Evolutionary conservation across 2,888 invertebrate species (phyloP), one percentile per base, ranked within the genome.

Genomic region (Pyrochroa serraticornis): DNA sequence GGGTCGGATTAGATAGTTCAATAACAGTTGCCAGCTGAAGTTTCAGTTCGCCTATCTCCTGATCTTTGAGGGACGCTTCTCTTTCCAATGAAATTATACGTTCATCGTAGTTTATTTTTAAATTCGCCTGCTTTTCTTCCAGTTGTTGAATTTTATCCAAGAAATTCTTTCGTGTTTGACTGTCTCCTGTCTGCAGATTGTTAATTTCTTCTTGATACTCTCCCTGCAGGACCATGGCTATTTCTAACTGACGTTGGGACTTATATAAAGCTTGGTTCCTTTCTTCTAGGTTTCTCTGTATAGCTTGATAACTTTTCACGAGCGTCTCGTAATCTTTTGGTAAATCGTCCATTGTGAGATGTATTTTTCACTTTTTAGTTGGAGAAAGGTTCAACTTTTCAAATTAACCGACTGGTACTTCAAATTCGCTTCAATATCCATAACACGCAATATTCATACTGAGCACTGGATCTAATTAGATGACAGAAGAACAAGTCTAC

Each of bases 211-310:
- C 63, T 61, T 61, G 63, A 14, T 66, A 71, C 35, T 75, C 74
- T 31, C 39, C 46, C 45, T 73, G 66, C 22, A 74, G 46, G 8
- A 66, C 60, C 46, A 61, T 62, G 1, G 61, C 45, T 31, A 66
- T 38, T 47, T 67, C 61, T 9, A 72, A 33, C 56, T 74, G 67
- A 33, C 70, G 60, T 41, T 69, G 70, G 36, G 54, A 58, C 13
- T 73, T 69, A 55, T 75, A 60, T 44, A 71, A 59, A 38, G 65
- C 58, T 57, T 76, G 76, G 38, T 71, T 71, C 32, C 62, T 49
- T 3, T 38, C 34, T 32, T 75, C 74, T 9, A 69, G 37, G 34
- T 71, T 67, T 12, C 45, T 60, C 52, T 63, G 61, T 7, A 62
- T 34, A 6, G 45, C 22, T 22, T 39, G 35, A 43, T 64, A 62